Percentiles rank a stretch among this genome's conserved stretches.
Evolutionary conservation across 2,113 vertebrate species (phyloP).

Genomic region (Chunga burmeisteri): DNA sequence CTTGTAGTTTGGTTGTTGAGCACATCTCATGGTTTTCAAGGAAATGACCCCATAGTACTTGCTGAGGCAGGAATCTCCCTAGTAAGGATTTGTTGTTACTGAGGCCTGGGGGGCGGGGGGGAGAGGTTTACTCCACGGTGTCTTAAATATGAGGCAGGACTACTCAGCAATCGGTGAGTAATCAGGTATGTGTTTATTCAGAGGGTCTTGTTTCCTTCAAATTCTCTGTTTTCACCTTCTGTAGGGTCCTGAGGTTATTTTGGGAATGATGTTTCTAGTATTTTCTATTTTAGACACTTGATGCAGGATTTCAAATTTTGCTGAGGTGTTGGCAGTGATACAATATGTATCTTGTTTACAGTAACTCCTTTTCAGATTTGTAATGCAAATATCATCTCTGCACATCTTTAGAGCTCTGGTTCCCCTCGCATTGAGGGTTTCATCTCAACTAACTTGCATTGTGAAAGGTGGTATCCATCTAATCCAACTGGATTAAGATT

Average conservation of each 20-base stretch:
- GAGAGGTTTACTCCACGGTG: background rate
- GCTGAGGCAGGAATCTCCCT: background rate
- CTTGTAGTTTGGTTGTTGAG: background rate
- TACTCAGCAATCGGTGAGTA: background rate
- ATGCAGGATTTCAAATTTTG: background rate
- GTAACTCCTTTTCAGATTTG: background rate
- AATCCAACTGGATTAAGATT: background rate
- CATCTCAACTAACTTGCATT: background rate
- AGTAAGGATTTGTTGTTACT: background rate
- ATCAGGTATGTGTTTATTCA: background rate
- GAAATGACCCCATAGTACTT: background rate
- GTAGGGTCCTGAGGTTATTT: background rate
- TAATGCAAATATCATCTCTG: background rate
- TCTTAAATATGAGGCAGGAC: background rate
- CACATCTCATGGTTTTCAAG: background rate
- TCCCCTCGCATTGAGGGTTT: background rate
- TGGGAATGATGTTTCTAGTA: background rate
- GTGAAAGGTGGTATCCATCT: background rate
- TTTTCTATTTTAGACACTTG: background rate
- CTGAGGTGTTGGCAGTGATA: slow-evolving; percentile 1
- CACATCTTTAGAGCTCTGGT: background rate
- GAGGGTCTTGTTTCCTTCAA: background rate
- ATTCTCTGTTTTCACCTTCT: background rate
- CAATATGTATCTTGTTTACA: background rate
- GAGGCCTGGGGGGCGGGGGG: background rate